Conservation (phyloP, 2,888 invertebrate genomes). For the Sphaerophoria rueppellii region DNA sequence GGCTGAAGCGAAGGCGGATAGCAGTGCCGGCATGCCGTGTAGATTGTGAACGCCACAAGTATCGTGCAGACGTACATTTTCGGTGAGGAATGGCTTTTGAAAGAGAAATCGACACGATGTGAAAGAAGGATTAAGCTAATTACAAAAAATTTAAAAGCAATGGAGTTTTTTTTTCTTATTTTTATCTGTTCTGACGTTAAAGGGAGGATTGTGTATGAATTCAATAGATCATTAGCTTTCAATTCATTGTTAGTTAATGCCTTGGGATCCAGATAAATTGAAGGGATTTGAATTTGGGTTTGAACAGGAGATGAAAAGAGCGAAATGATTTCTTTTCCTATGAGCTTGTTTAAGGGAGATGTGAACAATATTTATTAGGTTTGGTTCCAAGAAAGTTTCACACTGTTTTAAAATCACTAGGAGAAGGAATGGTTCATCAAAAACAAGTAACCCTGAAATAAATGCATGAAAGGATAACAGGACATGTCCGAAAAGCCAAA, state of each 20-base stretch:
- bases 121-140: conserved; percentile 43
- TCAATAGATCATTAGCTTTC: conserved; percentile 68
- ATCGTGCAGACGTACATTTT: conserved; percentile 80
- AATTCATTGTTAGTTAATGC: conserved; percentile 45
- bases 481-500: no score
- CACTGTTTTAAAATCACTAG: no score
- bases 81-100: conserved; percentile 79
- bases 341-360: no score
- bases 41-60: conserved; percentile 97
- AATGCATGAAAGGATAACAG: no score
- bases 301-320: background rate
- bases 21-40: conserved; percentile 96
- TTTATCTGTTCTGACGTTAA: conserved; percentile 38
- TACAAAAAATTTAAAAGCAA: conserved; percentile 18
- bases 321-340: background rate
- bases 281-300: conserved; percentile 1
- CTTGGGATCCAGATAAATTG: background rate
- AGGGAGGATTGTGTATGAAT: background rate
- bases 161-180: conserved; percentile 13
- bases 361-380: no score
- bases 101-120: conserved; percentile 38
- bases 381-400: no score
- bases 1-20: conserved; percentile 91
- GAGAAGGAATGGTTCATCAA: no score
- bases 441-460: no score